Evolutionary conservation across 2,888 invertebrate genomes (phyloP).

Genomic region (Gortyna flavago): DNA sequence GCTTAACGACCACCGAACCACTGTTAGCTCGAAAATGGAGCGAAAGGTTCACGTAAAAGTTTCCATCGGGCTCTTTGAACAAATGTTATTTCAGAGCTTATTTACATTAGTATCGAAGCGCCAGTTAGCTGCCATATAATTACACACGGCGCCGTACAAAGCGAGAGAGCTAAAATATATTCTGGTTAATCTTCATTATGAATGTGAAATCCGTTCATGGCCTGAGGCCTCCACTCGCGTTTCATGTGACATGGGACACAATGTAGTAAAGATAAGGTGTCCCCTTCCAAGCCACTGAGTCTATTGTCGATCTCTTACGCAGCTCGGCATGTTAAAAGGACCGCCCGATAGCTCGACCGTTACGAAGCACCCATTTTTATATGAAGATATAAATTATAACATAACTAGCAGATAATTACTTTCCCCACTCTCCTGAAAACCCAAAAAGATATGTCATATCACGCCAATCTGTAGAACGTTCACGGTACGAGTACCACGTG

Average conservation of each 20-base stretch:
- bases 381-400: constrained; percentile 65
- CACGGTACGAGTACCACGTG: constrained; percentile 29
- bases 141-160: constrained; percentile 65
- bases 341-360: constrained; percentile 72
- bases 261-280: constrained; percentile 88
- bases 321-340: constrained; percentile 83
- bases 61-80: constrained; percentile 68
- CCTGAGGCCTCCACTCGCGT: constrained; percentile 81
- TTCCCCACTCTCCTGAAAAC: constrained; percentile 20
- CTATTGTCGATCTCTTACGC: constrained; percentile 88
- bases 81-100: constrained; percentile 68
- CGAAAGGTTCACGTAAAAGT: constrained; percentile 67
- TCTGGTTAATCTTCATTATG: constrained; percentile 83
- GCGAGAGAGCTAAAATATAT: constrained; percentile 70
- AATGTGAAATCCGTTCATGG: constrained; percentile 84
- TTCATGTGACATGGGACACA: constrained; percentile 88
- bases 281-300: constrained; percentile 87
- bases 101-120: constrained; percentile 68
- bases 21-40: constrained; percentile 74
- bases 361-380: constrained; percentile 74
- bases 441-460: constrained; percentile 41
- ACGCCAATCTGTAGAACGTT: constrained; percentile 34
- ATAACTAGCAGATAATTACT: constrained; percentile 65
- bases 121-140: constrained; percentile 67
- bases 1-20: constrained; percentile 78